Conservation (phyloP, 1,140 invertebrate species). For the Lepidurus apus region DNA sequence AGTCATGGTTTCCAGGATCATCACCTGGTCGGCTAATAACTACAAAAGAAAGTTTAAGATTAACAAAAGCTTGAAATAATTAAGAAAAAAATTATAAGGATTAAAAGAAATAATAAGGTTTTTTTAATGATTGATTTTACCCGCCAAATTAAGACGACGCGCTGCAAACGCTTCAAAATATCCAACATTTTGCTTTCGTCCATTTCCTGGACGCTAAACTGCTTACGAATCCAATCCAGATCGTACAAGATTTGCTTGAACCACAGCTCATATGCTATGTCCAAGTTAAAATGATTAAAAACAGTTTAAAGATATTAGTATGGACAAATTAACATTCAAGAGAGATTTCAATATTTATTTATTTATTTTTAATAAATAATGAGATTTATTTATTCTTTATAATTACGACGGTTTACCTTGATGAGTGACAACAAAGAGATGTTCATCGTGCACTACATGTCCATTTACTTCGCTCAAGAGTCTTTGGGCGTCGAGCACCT, state of each 20-base stretch:
- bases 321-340: slow-evolving; percentile 30
- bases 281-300: background rate
- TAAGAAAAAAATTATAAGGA: background rate
- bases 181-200: slow-evolving; percentile 89
- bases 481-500: slow-evolving; percentile 76
- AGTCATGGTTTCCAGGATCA: slow-evolving; percentile 96
- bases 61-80: too few species aligned
- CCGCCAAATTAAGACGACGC: slow-evolving; percentile 91
- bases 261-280: slow-evolving; percentile 95
- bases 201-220: slow-evolving; percentile 66
- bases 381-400: slow-evolving; percentile 21
- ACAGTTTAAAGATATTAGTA: background rate
- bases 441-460: slow-evolving; percentile 86
- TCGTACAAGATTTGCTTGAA: slow-evolving; percentile 99
- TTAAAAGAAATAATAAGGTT: background rate
- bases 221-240: slow-evolving; percentile 79
- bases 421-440: slow-evolving; percentile 95
- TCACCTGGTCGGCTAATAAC: slow-evolving; percentile 93
- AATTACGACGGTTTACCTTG: slow-evolving; percentile 63
- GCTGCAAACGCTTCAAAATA: slow-evolving; percentile 83
- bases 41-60: slow-evolving; percentile 44
- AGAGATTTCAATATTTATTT: slow-evolving; percentile 25
- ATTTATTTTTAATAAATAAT: background rate
- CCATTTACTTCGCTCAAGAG: slow-evolving; percentile 67
- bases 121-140: slow-evolving; percentile 52